Base-by-base conservation (phyloP, 2,888 invertebrate genomes). In the Rosalia funebris region DNA sequence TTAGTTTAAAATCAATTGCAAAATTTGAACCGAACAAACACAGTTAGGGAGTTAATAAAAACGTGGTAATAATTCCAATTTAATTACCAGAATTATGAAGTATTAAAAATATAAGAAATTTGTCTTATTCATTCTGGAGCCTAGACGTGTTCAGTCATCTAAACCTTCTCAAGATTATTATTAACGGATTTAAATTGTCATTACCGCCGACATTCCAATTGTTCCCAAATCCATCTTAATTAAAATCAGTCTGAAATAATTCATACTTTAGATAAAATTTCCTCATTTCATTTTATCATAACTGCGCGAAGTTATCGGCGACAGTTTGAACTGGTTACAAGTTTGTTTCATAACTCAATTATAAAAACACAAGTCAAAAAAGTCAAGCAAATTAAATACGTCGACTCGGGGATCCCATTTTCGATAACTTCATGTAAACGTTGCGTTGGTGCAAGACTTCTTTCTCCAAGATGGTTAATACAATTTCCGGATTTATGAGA, bases 171-270 rank as follows among this genome's bases (percentile, higher is more conserved):
- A n/a, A n/a, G n/a, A n/a, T n/a, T n/a, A n/a, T n/a, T n/a, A n/a
- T n/a, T n/a, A n/a, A n/a, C n/a, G n/a, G n/a, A n/a, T n/a, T n/a
- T n/a, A n/a, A n/a, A n/a, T n/a, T n/a, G n/a, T n/a, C n/a, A n/a
- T n/a, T n/a, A n/a, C n/a, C n/a, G n/a, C n/a, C n/a, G n/a, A n/a
- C n/a, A n/a, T n/a, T n/a, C n/a, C n/a, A 50, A 50, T 50, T 50
- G 39, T 39, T 39, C 25, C 39, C 39, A 39, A 39, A 50, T 50
- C 39, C 39, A n/a, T 15, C 16, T 50, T 50, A 50, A 50, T 50
- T 50, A 50, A 50, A 50, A 39, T 37, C 39, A 3, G 25, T 25
- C 25, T 9, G 3, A 5, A 5, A 25, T 5, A 9, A 25, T 5
- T 9, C 4, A 25, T 25, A 3, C 25, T 25, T 25, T 25, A 25